A percentile compares a stretch with the other conserved stretches of the same genome.
These are phyloP conservation scores for Trachymyrmex cornetzi DNA, from an alignment of 1,140 invertebrate genomes.

Conservation along the genomic window DNA sequence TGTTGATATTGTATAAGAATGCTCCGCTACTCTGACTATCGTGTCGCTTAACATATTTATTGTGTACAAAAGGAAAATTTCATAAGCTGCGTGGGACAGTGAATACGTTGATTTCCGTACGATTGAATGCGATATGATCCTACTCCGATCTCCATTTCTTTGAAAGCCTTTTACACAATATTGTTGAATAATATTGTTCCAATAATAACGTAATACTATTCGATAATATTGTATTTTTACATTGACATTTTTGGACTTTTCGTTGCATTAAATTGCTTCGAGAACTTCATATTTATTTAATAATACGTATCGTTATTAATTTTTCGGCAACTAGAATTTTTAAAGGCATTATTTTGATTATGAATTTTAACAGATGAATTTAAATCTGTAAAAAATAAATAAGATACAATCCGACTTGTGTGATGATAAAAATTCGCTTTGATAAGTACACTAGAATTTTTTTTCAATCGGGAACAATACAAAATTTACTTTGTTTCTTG, in stretches of 20 bases:
- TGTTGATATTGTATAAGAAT: background rate
- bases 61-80: constrained; percentile 11
- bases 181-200: constrained; percentile 8
- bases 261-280: background rate
- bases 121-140: background rate
- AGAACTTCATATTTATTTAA: background rate
- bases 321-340: too few species aligned
- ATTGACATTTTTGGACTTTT: background rate
- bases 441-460: too few species aligned
- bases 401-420: too few species aligned
- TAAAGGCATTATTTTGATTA: too few species aligned
- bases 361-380: too few species aligned
- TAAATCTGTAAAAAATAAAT: too few species aligned
- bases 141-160: background rate
- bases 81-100: background rate
- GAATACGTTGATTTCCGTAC: background rate
- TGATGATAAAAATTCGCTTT: too few species aligned
- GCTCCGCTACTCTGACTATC: background rate
- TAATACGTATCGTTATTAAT: too few species aligned
- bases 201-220: too few species aligned
- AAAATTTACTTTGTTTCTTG: too few species aligned
- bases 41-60: constrained; percentile 8
- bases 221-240: background rate
- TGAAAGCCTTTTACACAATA: background rate
- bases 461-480: too few species aligned